A percentile compares a stretch with the other conserved stretches of the same genome.
phyloP scores from a whole-genome alignment of 2,888 invertebrate genomes.

The Euspilapteryx auroguttella region DNA sequence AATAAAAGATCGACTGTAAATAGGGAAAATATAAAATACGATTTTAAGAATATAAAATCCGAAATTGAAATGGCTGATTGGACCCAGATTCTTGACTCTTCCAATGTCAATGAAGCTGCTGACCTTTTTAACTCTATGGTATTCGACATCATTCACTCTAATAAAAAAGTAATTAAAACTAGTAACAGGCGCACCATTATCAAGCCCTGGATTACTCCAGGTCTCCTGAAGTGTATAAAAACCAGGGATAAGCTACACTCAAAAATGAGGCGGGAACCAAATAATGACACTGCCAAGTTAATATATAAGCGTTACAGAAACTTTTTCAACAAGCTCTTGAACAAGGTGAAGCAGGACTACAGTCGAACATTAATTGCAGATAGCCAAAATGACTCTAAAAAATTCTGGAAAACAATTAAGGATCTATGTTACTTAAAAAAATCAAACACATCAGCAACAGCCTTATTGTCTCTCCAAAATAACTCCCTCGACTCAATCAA shows the following conservation, averaged over 20 bases:
- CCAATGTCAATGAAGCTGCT: not conserved
- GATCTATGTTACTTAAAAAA: not conserved
- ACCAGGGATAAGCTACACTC: not conserved
- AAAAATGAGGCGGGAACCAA: not conserved
- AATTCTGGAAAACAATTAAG: not conserved
- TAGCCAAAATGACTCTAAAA: not conserved
- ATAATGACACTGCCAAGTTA: not conserved
- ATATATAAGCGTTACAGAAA: not conserved
- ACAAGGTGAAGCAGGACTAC: not conserved
- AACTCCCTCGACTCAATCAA: not conserved
- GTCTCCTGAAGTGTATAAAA: not conserved
- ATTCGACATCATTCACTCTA: not conserved
- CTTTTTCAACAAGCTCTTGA: not conserved
- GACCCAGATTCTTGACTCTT: not conserved
- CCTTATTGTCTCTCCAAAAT: not conserved
- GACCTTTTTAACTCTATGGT: not conserved
- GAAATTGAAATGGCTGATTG: not conserved
- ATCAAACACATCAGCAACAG: not conserved
- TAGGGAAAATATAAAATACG: not conserved
- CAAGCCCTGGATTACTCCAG: not conserved
- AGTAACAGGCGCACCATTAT: not conserved
- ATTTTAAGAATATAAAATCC: not conserved
- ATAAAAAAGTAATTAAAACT: not conserved
- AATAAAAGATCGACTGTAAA: too few relatives aligned
- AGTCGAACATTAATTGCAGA: not conserved